phyloP scores from a whole-genome alignment of 2,113 vertebrate species.

The Prunella fulvescens region DNA sequence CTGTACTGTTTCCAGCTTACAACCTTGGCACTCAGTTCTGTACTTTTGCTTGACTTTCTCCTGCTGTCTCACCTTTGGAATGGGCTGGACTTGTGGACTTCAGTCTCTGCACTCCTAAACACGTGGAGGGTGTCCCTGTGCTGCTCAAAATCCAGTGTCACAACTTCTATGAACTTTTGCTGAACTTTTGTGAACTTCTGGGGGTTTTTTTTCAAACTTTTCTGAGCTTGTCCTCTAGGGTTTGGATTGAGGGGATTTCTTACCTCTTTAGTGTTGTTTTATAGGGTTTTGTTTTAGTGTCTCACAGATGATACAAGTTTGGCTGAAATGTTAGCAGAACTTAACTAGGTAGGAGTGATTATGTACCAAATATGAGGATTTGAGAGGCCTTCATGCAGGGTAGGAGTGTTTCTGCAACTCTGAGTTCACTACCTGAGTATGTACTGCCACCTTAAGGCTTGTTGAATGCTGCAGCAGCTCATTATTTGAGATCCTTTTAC shows the following conservation, averaged over 20 bases:
- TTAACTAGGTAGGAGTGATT: background rate
- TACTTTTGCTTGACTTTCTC: background rate
- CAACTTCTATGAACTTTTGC: background rate
- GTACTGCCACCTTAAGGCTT: background rate
- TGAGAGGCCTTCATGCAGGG: background rate
- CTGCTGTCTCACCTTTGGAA: background rate
- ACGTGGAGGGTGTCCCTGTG: accelerated
- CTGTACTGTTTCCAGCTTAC: background rate
- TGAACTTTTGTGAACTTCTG: background rate
- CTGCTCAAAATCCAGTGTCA: background rate
- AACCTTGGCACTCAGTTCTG: background rate
- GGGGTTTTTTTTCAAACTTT: background rate
- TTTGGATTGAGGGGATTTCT: background rate
- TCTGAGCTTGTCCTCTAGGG: background rate
- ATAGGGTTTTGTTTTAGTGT: background rate
- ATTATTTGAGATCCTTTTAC: background rate
- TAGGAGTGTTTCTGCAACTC: background rate
- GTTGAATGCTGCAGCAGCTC: background rate
- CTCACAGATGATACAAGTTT: background rate
- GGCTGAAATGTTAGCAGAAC: background rate
- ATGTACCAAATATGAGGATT: background rate
- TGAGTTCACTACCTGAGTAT: background rate
- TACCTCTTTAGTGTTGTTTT: background rate
- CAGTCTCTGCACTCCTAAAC: background rate
- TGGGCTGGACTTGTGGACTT: background rate